A percentile compares a stretch with the other conserved stretches of the same genome.
phyloP scores from a whole-genome alignment of 2,797 vertebrate genomes.

The Chaenodraco wilsoni region DNA sequence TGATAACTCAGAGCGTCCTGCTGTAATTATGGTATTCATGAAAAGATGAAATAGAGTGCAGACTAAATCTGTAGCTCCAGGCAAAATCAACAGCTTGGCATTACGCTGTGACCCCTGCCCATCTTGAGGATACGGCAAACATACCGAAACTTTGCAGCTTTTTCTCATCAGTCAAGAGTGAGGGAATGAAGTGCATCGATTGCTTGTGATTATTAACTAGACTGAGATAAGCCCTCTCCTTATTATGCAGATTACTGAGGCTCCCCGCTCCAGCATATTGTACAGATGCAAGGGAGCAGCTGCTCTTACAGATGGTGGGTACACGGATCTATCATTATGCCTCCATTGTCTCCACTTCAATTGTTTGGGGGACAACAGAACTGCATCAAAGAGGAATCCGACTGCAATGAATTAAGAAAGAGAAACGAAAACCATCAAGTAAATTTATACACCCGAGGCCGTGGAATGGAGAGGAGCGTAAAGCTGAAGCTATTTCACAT shows the following conservation, averaged over 20 bases:
- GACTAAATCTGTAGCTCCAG: conserved; percentile 83
- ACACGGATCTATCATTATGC: conserved; percentile 99
- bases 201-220: conserved; percentile 99
- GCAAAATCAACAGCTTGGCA: conserved; percentile 86
- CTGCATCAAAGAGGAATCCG: conserved; percentile 91
- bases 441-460: conserved; percentile 90
- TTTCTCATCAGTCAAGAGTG: conserved; percentile 84
- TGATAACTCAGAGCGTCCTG: conserved; percentile 77
- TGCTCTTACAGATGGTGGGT: conserved; percentile 99
- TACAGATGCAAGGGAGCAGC: conserved; percentile 99
- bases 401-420: conserved; percentile 90
- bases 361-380: conserved; percentile 92
- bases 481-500: conserved; percentile 80
- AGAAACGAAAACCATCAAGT: conserved; percentile 85
- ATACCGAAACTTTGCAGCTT: conserved; percentile 86
- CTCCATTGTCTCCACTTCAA: conserved; percentile 99
- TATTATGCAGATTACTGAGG: conserved; percentile 99
- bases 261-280: conserved; percentile 99
- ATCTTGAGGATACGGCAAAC: conserved; percentile 82
- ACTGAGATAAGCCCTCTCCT: conserved; percentile 99
- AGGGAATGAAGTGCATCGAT: conserved; percentile 99
- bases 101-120: conserved; percentile 88
- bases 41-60: conserved; percentile 82
- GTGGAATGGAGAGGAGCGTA: conserved; percentile 79
- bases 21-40: conserved; percentile 81